Evolutionary conservation across 2,797 vertebrate genomes (phyloP).

Genomic region (Poecilia wingei): DNA sequence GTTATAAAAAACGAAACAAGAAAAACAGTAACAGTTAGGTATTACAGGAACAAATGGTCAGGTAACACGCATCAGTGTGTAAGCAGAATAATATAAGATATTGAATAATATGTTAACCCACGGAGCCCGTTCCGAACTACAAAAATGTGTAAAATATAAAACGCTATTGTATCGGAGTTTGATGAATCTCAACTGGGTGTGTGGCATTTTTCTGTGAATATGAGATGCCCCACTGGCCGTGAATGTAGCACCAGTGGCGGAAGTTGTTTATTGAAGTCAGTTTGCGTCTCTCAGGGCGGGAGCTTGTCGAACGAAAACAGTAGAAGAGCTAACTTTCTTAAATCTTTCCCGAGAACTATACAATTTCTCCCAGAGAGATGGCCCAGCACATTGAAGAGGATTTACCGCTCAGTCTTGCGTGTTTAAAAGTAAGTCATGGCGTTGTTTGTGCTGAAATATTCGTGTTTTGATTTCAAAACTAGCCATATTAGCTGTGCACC

Average conservation of each 20-base stretch:
- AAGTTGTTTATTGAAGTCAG: slow-evolving; percentile 53
- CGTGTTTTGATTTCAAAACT: neutral
- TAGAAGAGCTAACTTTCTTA: neutral
- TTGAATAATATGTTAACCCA: neutral
- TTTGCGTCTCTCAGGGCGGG: slow-evolving; percentile 57
- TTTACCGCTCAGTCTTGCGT: slow-evolving; percentile 57
- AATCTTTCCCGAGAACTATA: neutral
- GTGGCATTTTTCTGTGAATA: neutral
- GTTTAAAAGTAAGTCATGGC: slow-evolving; percentile 76
- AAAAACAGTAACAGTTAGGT: neutral
- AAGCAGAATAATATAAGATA: neutral
- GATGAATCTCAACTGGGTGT: neutral
- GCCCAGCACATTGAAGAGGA: slow-evolving; percentile 52
- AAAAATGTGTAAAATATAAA: neutral
- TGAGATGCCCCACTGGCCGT: neutral
- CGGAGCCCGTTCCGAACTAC: neutral
- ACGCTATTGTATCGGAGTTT: no score
- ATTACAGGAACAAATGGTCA: neutral
- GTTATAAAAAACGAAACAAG: neutral
- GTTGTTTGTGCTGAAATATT: neutral
- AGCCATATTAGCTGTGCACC: neutral
- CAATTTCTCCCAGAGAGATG: slow-evolving; percentile 43
- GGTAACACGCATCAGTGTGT: neutral
- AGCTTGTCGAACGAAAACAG: slow-evolving; percentile 2
- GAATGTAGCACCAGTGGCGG: slow-evolving; percentile 26